Base-by-base conservation (phyloP, 1,140 invertebrate species). In the Lerema accius region DNA sequence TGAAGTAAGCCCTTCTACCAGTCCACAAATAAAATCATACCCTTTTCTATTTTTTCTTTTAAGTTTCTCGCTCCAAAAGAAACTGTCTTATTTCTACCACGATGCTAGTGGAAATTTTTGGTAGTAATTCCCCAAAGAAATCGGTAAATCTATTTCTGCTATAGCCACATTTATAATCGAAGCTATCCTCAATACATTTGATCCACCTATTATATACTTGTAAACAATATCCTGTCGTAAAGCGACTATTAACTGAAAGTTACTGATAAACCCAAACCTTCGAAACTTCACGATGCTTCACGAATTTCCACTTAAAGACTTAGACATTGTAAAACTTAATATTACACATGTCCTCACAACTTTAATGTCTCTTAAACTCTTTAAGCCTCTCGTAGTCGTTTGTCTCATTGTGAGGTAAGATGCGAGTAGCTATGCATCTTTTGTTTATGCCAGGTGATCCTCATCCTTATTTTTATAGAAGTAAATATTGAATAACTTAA, bases 301-400 rank as follows among this genome's bases (percentile, higher is more conserved):
- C 55, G 55, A 59, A 59, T 59, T 59, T 37, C 43, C 55, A 37
- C 42, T 48, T 48, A 59, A 46, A 28, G 43, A 37, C 43, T 46
- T 19, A 48, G 32, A 26, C 26, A 59, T 59, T 59, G 46, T 59
- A 59, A 59, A 59, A 59, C 55, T 59, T 59, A 45, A 45, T 59
- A 59, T 59, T 59, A 59, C 55, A 59, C 32, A 59, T 59, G 55
- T 59, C 43, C 55, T 48, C 14, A 35, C 55, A 46, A 59, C 55
- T 59, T 59, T 45, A 48, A 48, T 46, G 43, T 59, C 42, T 59
- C 55, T 59, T 46, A 59, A 59, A 59, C 42, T 48, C 55, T 59
- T 59, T 59, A 48, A 48, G 55, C 55, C 53, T 46, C 32, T 13
- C 10, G 13, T 50, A 11, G 28, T 1, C 28, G 7, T 32, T 32